These are phyloP conservation scores for Brenthis hecate DNA, from an alignment of 2,888 invertebrate species.

Conservation along the genomic window DNA sequence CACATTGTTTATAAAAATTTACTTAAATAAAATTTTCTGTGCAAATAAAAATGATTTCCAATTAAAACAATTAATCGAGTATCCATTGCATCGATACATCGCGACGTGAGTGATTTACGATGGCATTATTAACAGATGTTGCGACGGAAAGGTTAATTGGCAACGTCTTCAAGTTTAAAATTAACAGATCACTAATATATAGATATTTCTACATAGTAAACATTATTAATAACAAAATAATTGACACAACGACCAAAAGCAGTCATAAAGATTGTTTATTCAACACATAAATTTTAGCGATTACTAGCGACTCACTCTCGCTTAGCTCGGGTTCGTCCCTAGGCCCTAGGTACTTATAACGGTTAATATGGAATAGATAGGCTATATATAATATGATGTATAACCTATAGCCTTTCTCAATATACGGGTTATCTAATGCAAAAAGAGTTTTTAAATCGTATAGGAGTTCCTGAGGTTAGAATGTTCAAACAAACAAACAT, in stretches of 20 bases:
- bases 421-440: too few relatives aligned
- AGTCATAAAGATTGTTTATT: too few relatives aligned
- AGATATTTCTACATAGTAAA: conserved; percentile 12
- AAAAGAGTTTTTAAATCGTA: too few relatives aligned
- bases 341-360: too few relatives aligned
- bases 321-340: too few relatives aligned
- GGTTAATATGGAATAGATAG: too few relatives aligned
- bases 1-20: background rate
- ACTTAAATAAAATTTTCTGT: background rate
- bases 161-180: conserved; percentile 49
- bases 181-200: conserved; percentile 30
- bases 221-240: conserved; percentile 12
- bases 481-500: too few relatives aligned
- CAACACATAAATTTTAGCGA: too few relatives aligned
- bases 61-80: conserved; percentile 47
- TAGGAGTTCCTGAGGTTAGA: too few relatives aligned
- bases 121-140: conserved; percentile 61
- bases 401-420: too few relatives aligned
- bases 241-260: background rate
- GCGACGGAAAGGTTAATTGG: conserved; percentile 71
- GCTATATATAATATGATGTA: too few relatives aligned
- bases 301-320: too few relatives aligned
- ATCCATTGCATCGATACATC: conserved; percentile 49
- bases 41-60: conserved; percentile 24
- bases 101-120: conserved; percentile 62